These are phyloP conservation scores for Poecilia wingei DNA, from an alignment of 2,797 vertebrate genomes.

Conservation along the genomic window DNA sequence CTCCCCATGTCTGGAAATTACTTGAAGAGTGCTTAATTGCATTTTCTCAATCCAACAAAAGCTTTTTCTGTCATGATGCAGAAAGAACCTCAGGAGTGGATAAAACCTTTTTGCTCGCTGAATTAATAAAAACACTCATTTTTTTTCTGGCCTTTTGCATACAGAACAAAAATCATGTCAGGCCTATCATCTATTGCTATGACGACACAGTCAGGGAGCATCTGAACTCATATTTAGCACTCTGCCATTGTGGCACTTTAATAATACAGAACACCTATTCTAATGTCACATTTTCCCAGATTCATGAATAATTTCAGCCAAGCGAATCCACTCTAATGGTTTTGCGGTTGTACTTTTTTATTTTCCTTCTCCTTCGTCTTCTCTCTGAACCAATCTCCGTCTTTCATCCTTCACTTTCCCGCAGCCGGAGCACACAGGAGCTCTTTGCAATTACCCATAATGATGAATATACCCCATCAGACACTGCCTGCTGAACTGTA, in stretches of 20 bases:
- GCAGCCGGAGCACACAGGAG: constrained; percentile 46
- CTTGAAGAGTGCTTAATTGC: constrained; percentile 24
- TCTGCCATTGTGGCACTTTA: constrained; percentile 63
- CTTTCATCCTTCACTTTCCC: constrained; percentile 43
- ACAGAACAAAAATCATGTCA: constrained; percentile 11
- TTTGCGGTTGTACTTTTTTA: constrained; percentile 42
- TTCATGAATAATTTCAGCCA: constrained; percentile 66
- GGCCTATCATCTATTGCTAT: constrained; percentile 51
- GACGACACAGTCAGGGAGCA: constrained; percentile 64
- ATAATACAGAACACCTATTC: constrained; percentile 68
- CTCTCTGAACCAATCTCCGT: constrained; percentile 28
- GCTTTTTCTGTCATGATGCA: constrained; percentile 12
- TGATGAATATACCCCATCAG: constrained; percentile 81
- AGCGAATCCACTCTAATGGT: constrained; percentile 63
- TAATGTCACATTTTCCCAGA: constrained; percentile 72
- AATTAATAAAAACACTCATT: constrained; percentile 22
- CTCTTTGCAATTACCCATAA: constrained; percentile 78
- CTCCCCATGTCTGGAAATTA: constrained; percentile 13
- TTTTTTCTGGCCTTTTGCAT: constrained; percentile 10
- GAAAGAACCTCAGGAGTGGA: constrained; percentile 21
- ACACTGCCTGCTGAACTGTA: constrained; percentile 76
- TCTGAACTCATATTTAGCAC: constrained; percentile 62
- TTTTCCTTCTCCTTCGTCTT: constrained; percentile 35
- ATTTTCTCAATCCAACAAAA: constrained; percentile 19
- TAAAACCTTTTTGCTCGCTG: constrained; percentile 5